phyloP scores from a whole-genome alignment of 2,888 invertebrate species.

The Pemphredon lugubris region DNA sequence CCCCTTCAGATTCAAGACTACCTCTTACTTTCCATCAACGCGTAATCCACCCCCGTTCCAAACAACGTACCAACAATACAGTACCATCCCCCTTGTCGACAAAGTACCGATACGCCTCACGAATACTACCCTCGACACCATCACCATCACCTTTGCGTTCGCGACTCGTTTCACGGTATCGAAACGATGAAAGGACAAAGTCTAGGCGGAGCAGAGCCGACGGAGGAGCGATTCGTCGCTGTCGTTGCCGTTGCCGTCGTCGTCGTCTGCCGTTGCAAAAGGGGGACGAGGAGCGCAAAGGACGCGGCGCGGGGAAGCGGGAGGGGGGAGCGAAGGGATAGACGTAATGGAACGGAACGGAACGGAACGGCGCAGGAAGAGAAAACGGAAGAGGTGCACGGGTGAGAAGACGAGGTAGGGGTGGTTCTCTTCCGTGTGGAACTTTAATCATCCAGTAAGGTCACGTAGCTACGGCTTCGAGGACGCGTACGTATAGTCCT shows the following conservation, averaged over 20 bases:
- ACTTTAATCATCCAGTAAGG: slow-evolving; percentile 74
- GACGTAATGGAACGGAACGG: slow-evolving; percentile 32
- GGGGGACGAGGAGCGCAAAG: background rate
- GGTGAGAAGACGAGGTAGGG: slow-evolving; percentile 20
- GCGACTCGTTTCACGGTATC: background rate
- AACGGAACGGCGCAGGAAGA: background rate
- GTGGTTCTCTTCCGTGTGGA: slow-evolving; percentile 46
- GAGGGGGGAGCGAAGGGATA: background rate
- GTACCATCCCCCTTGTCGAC: background rate
- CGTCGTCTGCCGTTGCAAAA: no score
- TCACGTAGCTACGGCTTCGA: slow-evolving; percentile 69
- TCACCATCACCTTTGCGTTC: background rate
- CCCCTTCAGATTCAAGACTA: background rate
- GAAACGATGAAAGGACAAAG: slow-evolving; percentile 1
- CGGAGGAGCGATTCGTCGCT: no score
- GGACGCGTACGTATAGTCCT: slow-evolving; percentile 33
- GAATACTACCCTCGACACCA: background rate
- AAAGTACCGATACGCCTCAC: background rate
- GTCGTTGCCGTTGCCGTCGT: no score
- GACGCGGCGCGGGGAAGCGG: background rate
- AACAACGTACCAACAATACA: background rate
- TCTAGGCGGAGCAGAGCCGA: background rate
- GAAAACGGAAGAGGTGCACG: background rate
- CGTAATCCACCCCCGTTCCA: background rate
- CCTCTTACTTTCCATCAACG: background rate